phyloP scores from a whole-genome alignment of 2,113 vertebrate species.

The Calidris pygmaea region DNA sequence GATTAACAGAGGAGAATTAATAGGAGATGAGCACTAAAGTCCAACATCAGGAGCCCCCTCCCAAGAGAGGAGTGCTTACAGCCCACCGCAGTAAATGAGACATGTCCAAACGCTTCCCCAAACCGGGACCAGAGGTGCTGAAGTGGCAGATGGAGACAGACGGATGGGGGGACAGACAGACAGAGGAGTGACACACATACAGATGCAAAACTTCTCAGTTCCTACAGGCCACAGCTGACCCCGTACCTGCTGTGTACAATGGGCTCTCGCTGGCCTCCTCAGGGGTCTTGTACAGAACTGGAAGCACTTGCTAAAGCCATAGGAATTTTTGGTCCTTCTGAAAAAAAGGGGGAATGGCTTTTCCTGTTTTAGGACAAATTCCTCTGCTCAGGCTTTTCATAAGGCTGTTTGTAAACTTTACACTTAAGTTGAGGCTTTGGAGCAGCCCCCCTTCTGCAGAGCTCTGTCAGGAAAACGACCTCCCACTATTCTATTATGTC shows the following conservation, averaged over 20 bases:
- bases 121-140: neutral
- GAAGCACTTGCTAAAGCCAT: neutral
- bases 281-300: neutral
- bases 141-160: neutral
- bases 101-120: neutral
- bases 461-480: neutral
- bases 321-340: neutral
- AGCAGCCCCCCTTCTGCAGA: neutral
- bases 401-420: neutral
- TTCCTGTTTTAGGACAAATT: neutral
- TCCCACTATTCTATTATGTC: neutral
- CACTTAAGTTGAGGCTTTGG: neutral
- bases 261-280: neutral
- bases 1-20: neutral
- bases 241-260: neutral
- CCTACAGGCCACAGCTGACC: neutral
- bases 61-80: neutral
- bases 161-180: neutral
- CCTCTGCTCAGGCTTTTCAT: neutral
- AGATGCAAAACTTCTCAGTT: conserved; percentile 34
- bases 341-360: neutral
- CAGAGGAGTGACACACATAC: conserved; percentile 3
- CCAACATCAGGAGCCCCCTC: neutral
- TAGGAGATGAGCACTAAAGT: neutral
- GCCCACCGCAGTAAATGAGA: fast-evolving